A percentile compares a stretch with the other conserved stretches of the same genome.
Evolutionary conservation across 2,888 invertebrate species (phyloP).

Genomic region (Agrotis ipsilon): DNA sequence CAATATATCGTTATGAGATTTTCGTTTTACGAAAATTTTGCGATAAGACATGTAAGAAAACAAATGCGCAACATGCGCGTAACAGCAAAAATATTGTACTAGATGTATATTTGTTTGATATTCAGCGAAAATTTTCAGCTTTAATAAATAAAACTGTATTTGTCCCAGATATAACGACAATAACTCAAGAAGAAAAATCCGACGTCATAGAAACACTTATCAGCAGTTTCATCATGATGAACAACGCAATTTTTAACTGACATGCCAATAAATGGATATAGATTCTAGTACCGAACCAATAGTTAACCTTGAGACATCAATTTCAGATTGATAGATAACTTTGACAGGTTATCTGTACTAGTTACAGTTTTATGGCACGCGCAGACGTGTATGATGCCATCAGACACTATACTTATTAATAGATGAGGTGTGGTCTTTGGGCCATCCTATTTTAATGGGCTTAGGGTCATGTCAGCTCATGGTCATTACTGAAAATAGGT

Average conservation of each 20-base stretch:
- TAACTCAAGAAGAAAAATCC: not conserved
- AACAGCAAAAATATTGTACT: not conserved
- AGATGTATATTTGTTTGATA: not conserved
- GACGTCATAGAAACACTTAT: conserved; percentile 11
- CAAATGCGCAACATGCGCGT: not conserved
- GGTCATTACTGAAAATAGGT: not conserved
- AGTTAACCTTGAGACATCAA: conserved; percentile 58
- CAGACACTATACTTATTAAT: conserved; percentile 34
- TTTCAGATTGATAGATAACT: conserved; percentile 60
- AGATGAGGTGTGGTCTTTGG: conserved; percentile 25
- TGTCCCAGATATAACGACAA: too few relatives aligned
- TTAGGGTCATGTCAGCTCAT: not conserved
- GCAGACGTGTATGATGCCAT: conserved; percentile 36
- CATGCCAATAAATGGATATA: conserved; percentile 43
- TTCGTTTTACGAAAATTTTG: not conserved
- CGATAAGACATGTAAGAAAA: not conserved
- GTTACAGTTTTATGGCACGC: conserved; percentile 49
- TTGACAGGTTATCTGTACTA: conserved; percentile 42
- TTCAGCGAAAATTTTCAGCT: not conserved
- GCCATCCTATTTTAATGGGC: conserved; percentile 31
- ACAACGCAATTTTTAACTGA: conserved; percentile 36
- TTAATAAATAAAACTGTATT: not conserved
- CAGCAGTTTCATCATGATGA: conserved; percentile 34
- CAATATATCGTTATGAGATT: too few relatives aligned
- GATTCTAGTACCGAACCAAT: conserved; percentile 25